Percentiles rank a stretch among this genome's conserved stretches.
These are phyloP conservation scores for Cephalopachus bancanus DNA, from an alignment of 2,797 vertebrate genomes.

Conservation along the genomic window DNA sequence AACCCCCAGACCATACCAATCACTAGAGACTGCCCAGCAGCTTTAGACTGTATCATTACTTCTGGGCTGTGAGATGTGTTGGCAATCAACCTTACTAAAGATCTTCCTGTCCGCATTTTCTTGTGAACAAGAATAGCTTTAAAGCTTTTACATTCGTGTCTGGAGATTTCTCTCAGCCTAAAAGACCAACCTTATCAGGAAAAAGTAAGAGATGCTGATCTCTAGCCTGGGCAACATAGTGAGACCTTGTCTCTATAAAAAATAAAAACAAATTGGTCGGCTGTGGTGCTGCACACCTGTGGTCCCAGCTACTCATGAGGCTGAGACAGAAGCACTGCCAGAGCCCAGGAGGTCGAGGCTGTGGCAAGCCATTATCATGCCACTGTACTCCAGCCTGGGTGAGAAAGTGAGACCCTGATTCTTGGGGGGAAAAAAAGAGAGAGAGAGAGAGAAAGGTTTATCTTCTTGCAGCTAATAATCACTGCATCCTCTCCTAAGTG, in stretches of 20 bases:
- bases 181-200: background rate
- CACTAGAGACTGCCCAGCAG: background rate
- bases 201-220: background rate
- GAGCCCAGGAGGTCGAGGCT: too few species aligned
- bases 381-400: too few species aligned
- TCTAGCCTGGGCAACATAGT: too few species aligned
- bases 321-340: too few species aligned
- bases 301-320: too few species aligned
- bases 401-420: too few species aligned
- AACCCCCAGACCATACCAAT: background rate
- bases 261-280: too few species aligned
- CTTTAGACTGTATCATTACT: background rate
- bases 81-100: background rate
- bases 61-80: background rate
- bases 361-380: too few species aligned
- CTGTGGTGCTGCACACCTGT: too few species aligned
- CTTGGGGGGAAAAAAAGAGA: too few species aligned
- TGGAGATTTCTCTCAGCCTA: conserved; percentile 25
- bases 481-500: background rate
- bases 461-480: background rate
- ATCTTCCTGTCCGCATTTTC: background rate
- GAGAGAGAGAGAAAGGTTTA: background rate
- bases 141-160: background rate
- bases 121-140: background rate
- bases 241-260: too few species aligned